Conservation (phyloP, 2,797 vertebrate genomes). For the Ibycter americanus region DNA sequence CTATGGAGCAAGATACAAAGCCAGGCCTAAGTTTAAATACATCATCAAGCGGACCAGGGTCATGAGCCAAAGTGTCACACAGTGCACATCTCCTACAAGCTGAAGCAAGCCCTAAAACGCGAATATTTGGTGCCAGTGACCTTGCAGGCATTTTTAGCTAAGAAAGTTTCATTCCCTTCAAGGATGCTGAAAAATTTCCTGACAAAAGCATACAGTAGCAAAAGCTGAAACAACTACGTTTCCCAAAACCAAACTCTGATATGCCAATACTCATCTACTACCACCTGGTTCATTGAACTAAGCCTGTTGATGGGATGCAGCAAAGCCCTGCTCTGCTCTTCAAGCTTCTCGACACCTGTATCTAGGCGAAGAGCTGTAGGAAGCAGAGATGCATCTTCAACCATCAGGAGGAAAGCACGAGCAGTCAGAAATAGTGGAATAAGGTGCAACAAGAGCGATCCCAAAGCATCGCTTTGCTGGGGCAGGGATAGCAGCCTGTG, state of each 20-base stretch:
- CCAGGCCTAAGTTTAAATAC: background rate
- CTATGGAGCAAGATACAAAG: fast-evolving
- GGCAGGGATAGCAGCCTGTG: background rate
- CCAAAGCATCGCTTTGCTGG: background rate
- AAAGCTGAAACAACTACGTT: fast-evolving
- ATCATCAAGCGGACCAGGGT: fast-evolving
- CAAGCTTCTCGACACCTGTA: fast-evolving
- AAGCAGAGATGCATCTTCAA: background rate
- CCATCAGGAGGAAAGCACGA: fast-evolving
- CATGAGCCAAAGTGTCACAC: fast-evolving
- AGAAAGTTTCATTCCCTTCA: background rate
- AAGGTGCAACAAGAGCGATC: too few species aligned
- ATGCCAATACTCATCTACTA: background rate
- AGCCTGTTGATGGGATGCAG: fast-evolving
- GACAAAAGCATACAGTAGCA: fast-evolving
- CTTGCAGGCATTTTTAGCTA: background rate
- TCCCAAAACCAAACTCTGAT: background rate
- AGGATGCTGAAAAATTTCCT: background rate
- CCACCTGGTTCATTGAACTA: background rate
- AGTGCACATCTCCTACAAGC: background rate
- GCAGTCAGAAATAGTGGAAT: fast-evolving
- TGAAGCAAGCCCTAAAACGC: background rate
- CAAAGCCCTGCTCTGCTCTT: background rate
- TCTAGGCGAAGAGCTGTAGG: background rate
- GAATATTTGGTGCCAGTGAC: background rate